Evolutionary conservation across 2,888 invertebrate genomes (phyloP).

Genomic region (Drosophila hamatofila): DNA sequence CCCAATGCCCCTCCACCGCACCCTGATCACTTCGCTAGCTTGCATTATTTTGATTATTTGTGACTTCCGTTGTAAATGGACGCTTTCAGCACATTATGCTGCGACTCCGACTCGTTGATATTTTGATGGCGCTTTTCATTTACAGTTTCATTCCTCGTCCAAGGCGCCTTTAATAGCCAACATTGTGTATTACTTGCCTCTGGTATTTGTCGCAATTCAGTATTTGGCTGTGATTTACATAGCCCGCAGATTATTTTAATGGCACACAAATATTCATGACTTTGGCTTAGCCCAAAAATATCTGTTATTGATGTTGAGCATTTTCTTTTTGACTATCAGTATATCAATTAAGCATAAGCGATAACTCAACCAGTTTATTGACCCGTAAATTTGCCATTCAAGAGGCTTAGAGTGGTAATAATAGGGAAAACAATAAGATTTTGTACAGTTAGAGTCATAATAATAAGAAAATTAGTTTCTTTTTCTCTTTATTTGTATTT

Average conservation of each 20-base stretch:
- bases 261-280: constrained; percentile 24
- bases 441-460: too few species aligned
- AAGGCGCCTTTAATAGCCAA: constrained; percentile 44
- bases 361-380: constrained; percentile 13
- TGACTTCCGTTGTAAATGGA: constrained; percentile 59
- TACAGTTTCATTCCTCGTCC: constrained; percentile 52
- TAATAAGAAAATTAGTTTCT: too few species aligned
- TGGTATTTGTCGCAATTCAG: constrained; percentile 19
- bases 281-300: constrained; percentile 20
- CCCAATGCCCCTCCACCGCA: not conserved
- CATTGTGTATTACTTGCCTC: constrained; percentile 36
- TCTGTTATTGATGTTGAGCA: constrained; percentile 28
- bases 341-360: constrained; percentile 27
- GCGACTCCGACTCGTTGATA: constrained; percentile 57
- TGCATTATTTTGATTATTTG: constrained; percentile 80
- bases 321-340: constrained; percentile 11
- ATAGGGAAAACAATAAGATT: not conserved
- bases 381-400: not conserved
- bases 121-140: constrained; percentile 63
- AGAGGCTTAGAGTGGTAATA: not conserved
- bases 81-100: constrained; percentile 71
- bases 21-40: constrained; percentile 47
- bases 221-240: constrained; percentile 59
- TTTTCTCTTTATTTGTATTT: not conserved
- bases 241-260: constrained; percentile 48